Base-by-base conservation (phyloP, 1,140 invertebrate genomes). In the Drosophila nasuta region DNA sequence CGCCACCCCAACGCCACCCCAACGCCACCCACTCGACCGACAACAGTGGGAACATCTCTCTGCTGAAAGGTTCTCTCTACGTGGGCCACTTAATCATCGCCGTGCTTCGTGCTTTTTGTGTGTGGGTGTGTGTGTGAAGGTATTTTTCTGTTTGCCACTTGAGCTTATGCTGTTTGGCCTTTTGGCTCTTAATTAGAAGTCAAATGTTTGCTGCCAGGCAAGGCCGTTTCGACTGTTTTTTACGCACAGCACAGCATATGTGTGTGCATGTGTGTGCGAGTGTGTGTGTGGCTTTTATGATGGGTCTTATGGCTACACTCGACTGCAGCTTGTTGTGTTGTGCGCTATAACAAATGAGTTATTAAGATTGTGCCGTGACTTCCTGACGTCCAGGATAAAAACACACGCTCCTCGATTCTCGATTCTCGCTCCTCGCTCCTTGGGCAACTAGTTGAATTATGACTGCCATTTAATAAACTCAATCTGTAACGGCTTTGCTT, bases 41-140 rank as follows among this genome's bases (percentile, higher is more conserved):
- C 71, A 35, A 62, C 71, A 35, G 30, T 45, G 13, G 30, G 28
- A 52, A 38, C 54, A 54, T 48, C 28, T 30, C 25, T 38, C 35
- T 10, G 17, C 25, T 15, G 20, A n/a, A 38, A 51, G 57, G 48
- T 68, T 60, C 56, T 17, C 51, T 15, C 64, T 62, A 88, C 83
- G 82, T 88, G 83, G 76, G 76, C 62, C 73, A 74, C 83, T 88
- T 87, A 87, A 87, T 87, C 82, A 82, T 87, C 59, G 79, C 66
- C 75, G 60, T 52, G 62, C 72, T 51, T 49, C 48, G 11, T 17
- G 59, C 33, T 5, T 25, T n/a, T 33, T 48, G 11, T 17, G 59
- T 38, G 2, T 43, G 2, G 33, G 13, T 20, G 48, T 13, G 33
- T 58, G 60, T 67, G 67, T 49, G 71, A 59, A 68, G 59, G 46